Evolutionary conservation across 2,797 vertebrate species (phyloP).

Genomic region (Australoheros facetus): DNA sequence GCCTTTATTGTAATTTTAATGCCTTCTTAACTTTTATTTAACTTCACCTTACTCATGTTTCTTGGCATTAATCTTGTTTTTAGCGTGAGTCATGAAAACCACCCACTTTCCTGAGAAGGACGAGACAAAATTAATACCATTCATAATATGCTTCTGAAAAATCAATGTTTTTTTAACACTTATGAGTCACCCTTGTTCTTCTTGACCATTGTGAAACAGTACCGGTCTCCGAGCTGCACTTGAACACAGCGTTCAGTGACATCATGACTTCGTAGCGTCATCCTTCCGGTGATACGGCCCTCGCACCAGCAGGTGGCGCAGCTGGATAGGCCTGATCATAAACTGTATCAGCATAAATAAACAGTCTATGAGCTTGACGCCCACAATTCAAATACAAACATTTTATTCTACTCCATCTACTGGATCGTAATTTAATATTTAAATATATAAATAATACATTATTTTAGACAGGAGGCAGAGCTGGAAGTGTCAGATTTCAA

Average conservation of each 20-base stretch:
- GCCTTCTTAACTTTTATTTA: not conserved
- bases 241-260: slow-evolving; percentile 34
- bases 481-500: not conserved
- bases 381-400: too few relatives aligned
- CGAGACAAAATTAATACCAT: not conserved
- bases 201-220: not conserved
- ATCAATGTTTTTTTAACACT: not conserved
- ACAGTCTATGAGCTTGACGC: not conserved
- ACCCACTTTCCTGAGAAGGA: not conserved
- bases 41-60: not conserved
- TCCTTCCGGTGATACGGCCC: not conserved
- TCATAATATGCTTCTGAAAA: not conserved
- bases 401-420: not conserved
- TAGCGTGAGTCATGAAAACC: not conserved
- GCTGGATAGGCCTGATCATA: not conserved
- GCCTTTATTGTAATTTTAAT: not conserved
- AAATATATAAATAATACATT: not conserved
- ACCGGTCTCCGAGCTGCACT: slow-evolving; percentile 20
- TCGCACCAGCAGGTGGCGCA: slow-evolving; percentile 49
- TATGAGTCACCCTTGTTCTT: not conserved
- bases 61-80: not conserved
- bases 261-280: slow-evolving; percentile 11
- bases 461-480: not conserved
- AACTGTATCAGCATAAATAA: too few relatives aligned
- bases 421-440: not conserved